phyloP scores from a whole-genome alignment of 2,888 invertebrate species.

The Perizoma affinitatum region DNA sequence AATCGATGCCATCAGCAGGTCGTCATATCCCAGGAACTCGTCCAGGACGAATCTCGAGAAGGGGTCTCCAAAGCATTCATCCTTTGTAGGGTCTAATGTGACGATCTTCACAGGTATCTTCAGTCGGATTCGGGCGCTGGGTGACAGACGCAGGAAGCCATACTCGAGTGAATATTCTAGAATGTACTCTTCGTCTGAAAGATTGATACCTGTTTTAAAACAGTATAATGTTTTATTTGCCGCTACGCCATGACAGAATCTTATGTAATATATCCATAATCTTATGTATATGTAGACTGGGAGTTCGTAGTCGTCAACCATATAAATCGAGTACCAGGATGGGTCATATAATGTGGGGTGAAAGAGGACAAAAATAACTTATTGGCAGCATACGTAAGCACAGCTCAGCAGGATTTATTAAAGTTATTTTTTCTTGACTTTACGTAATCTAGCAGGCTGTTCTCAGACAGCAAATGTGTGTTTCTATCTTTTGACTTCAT shows the following conservation, averaged over 20 bases:
- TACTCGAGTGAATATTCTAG: conserved; percentile 99
- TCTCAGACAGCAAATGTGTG: no score
- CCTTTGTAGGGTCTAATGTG: conserved; percentile 93
- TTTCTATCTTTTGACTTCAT: no score
- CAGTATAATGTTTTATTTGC: conserved; percentile 1
- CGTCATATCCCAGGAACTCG: conserved; percentile 98
- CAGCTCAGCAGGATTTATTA: no score
- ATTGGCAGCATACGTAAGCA: no score
- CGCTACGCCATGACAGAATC: not conserved
- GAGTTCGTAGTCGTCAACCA: no score
- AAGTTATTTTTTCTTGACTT: no score
- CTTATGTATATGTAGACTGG: no score
- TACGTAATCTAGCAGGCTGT: no score
- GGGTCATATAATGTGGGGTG: no score
- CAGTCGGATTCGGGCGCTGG: conserved; percentile 92
- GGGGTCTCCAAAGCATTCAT: conserved; percentile 96
- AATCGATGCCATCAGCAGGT: conserved; percentile 97
- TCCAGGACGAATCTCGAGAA: conserved; percentile 95
- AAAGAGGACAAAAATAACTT: no score
- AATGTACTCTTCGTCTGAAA: conserved; percentile 95
- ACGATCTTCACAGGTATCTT: conserved; percentile 96
- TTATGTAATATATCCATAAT: no score
- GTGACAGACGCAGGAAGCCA: conserved; percentile 96
- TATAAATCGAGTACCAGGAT: no score
- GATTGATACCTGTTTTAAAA: conserved; percentile 17